Base-by-base conservation (phyloP, 1,140 invertebrate genomes). In the Delia radicum region DNA sequence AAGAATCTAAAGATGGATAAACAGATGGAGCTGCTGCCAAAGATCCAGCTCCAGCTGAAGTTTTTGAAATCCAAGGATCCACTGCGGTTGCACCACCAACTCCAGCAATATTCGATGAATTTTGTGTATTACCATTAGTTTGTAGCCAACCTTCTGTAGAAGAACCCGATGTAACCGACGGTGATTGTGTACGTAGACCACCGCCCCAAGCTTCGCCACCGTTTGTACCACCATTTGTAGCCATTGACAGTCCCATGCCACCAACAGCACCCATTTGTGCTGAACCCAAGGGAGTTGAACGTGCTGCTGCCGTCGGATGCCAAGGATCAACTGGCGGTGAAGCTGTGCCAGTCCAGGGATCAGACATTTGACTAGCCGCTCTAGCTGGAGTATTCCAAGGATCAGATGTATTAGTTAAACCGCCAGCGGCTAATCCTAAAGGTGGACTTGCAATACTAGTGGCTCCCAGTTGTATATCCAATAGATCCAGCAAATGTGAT, bases 401-500 rank as follows among this genome's bases (percentile, higher is more conserved):
- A 87, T 94, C 93, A 37, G 80, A 77, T 37, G 76, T 33, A 18
- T 31, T 33, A n/a, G 65, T 69, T 69, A 69, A 69, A 26, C 81
- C 81, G 75, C 81, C 81, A 73, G 81, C 83, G 48, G 80, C 83
- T 76, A 82, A 82, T 48, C 80, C 79, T 61, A 79, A 75, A 21
- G 83, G 84, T 61, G 79, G 82, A 79, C 78, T 86, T 18, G 88
- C 87, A 75, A 84, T 83, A 48, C 88, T 83, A 1, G 89, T 87
- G 76, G 91, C 90, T 26, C 91, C 91, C 78, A 95, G 87, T 85
- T 91, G 93, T 61, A 95, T 93, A 82, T 95, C 95, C 78, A 96
- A 87, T 80, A 96, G 87, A 87, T 96, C 94, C 33, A 95, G 86
- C 85, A 96, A 89, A 82, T 94, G 93, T 81, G 92, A 94, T 83